Evolutionary conservation across 2,888 invertebrate genomes (phyloP), one percentile per base, ranked within the genome.

Genomic region (Myathropa florea): DNA sequence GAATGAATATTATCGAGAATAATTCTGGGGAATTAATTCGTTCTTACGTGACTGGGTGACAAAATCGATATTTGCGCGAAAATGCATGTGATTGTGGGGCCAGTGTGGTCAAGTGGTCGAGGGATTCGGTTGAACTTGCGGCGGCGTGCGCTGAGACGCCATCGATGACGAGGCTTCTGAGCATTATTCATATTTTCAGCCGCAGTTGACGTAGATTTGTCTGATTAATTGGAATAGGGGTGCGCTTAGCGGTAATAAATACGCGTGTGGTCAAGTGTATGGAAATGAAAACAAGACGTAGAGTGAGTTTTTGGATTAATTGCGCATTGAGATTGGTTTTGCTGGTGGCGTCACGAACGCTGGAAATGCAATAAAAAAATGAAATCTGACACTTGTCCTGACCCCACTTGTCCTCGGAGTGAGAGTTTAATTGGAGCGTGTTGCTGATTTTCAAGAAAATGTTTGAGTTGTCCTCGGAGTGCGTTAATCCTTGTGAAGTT

Each of bases 21-120:
- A 79, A 80, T 84, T 77, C 33, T 53, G 73, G 63, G 33, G 81
- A 86, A 67, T 75, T 79, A 83, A 75, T 78, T 65, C 73, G 55
- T 73, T 71, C 59, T 83, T 67, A 75, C 82, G 83, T 83, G 85
- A 77, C 81, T 67, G 71, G 71, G 63, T 77, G 86, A 83, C 78
- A 79, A 83, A 86, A 86, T 78, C 86, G 83, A 86, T 86, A 78
- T 64, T 75, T 36, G 67, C 21, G 76, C 71, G 65, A 86, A 86
- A 79, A 65, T 83, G 75, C 83, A 86, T 61, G 83, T 68, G 68
- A 67, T 26, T 39, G 18, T 64, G 81, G 77, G 68, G 64, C n/a
- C n/a, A 73, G 46, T 26, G 24, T 26, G 9, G 57, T 21, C 36
- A 12, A 28, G 64, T 12, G 53, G 12, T 18, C 30, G 10, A 30